Percentiles rank a stretch among this genome's conserved stretches.
phyloP scores from a whole-genome alignment of 2,888 invertebrate species.

The Sphaeridia pumilis region DNA sequence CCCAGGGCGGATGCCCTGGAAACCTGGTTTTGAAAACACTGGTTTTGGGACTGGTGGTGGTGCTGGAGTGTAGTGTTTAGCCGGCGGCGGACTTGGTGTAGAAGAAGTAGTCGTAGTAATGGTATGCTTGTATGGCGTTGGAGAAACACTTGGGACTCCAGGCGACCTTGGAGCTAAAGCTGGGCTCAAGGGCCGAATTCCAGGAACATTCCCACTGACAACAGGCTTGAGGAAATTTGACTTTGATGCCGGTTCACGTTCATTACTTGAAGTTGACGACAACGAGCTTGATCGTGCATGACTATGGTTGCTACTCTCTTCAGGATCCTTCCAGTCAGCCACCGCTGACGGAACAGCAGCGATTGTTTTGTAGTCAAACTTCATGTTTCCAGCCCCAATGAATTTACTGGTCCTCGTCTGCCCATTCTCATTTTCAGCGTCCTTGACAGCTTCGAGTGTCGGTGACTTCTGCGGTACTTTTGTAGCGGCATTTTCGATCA shows the following conservation, averaged over 20 bases:
- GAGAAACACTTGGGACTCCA: background rate
- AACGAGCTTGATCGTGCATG: background rate
- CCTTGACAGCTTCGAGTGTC: background rate
- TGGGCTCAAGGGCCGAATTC: background rate
- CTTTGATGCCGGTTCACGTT: background rate
- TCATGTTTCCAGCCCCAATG: background rate
- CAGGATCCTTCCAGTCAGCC: background rate
- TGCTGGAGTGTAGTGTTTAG: too few species aligned
- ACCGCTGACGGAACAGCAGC: background rate
- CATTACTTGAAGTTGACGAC: background rate
- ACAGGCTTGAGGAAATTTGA: background rate
- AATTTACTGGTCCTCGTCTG: background rate
- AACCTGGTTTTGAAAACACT: background rate
- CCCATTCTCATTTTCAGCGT: background rate
- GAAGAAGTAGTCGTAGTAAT: background rate
- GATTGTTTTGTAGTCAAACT: background rate
- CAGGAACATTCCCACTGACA: too few species aligned
- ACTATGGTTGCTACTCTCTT: background rate
- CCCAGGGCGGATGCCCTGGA: background rate
- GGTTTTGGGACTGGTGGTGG: background rate
- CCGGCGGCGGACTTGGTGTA: background rate
- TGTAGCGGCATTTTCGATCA: too few species aligned
- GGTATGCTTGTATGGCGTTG: background rate
- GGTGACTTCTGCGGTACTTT: background rate
- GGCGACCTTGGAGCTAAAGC: background rate